Percentiles rank a stretch among this genome's conserved stretches.
phyloP scores from a whole-genome alignment of 2,113 vertebrate genomes.

The Microtus pennsylvanicus region DNA sequence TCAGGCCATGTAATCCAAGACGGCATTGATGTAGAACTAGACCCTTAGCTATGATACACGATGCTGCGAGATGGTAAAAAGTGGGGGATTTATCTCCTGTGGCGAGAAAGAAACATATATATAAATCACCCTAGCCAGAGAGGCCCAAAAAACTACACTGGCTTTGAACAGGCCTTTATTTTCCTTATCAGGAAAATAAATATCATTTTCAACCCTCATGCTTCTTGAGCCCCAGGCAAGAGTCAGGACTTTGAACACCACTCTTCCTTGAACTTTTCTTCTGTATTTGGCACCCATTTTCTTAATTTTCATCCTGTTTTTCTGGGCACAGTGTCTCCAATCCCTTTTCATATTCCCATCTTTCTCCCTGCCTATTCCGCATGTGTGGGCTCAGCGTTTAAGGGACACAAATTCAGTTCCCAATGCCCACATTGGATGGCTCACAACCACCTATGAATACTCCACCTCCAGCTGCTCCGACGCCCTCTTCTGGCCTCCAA shows the following conservation, averaged over 20 bases:
- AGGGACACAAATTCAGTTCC: neutral
- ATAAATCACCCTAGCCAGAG: neutral
- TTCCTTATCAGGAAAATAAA: conserved; percentile 53
- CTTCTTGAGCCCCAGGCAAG: conserved; percentile 13
- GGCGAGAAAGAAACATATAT: conserved; percentile 19
- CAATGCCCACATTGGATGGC: neutral
- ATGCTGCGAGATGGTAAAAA: conserved; percentile 6
- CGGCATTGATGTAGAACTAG: neutral
- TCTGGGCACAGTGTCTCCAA: neutral
- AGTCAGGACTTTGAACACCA: neutral
- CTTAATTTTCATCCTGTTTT: conserved; percentile 1
- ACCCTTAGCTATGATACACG: neutral
- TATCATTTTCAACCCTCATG: conserved; percentile 24
- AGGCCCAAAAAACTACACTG: conserved; percentile 18
- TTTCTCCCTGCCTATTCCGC: neutral
- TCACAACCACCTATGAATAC: neutral
- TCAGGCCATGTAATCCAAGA: conserved; percentile 38
- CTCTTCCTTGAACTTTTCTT: conserved; percentile 35
- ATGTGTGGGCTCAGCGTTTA: neutral
- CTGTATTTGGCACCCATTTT: conserved; percentile 14
- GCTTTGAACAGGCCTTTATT: conserved; percentile 44
- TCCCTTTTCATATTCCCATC: neutral
- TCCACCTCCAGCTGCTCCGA: neutral
- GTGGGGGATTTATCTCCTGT: conserved; percentile 27
- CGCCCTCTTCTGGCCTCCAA: neutral